These are phyloP conservation scores for Lucifuga dentata DNA, from an alignment of 2,113 vertebrate genomes.

Conservation along the genomic window DNA sequence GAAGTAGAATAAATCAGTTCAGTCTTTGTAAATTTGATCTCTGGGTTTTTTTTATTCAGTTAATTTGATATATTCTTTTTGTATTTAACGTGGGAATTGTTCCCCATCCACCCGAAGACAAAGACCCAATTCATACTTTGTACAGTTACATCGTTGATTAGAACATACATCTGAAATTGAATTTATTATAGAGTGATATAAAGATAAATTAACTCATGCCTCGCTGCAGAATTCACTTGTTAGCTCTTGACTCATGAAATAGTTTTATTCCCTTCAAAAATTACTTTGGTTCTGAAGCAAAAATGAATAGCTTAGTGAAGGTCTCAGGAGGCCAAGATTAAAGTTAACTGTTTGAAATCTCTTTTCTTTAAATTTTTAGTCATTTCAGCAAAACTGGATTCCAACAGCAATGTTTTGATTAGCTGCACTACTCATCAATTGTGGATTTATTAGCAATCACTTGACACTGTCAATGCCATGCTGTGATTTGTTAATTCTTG, in stretches of 20 bases:
- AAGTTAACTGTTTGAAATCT: constrained; percentile 14
- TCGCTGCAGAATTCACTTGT: constrained; percentile 17
- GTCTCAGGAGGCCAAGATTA: background rate
- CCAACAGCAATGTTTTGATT: constrained; percentile 21
- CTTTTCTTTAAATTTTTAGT: background rate
- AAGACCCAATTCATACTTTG: constrained; percentile 17
- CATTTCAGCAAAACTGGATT: constrained; percentile 17
- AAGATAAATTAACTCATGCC: constrained; percentile 31
- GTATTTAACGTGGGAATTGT: constrained; percentile 18
- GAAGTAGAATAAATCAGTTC: constrained; percentile 38
- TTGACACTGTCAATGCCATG: constrained; percentile 3
- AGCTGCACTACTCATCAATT: constrained; percentile 15
- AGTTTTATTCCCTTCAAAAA: constrained; percentile 9
- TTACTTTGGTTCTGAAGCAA: constrained; percentile 10
- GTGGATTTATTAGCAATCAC: background rate
- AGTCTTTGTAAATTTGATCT: constrained; percentile 38
- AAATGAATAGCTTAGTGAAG: constrained; percentile 1
- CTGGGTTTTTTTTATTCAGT: constrained; percentile 29
- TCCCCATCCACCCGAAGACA: constrained; percentile 29
- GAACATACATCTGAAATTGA: background rate
- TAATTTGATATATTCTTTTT: constrained; percentile 47
- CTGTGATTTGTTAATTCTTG: background rate
- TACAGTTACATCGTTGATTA: constrained; percentile 7
- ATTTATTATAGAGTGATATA: constrained; percentile 24
- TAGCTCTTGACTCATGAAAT: background rate